Conservation (phyloP, 2,113 vertebrate species). For the Gasterosteus aculeatus region DNA sequence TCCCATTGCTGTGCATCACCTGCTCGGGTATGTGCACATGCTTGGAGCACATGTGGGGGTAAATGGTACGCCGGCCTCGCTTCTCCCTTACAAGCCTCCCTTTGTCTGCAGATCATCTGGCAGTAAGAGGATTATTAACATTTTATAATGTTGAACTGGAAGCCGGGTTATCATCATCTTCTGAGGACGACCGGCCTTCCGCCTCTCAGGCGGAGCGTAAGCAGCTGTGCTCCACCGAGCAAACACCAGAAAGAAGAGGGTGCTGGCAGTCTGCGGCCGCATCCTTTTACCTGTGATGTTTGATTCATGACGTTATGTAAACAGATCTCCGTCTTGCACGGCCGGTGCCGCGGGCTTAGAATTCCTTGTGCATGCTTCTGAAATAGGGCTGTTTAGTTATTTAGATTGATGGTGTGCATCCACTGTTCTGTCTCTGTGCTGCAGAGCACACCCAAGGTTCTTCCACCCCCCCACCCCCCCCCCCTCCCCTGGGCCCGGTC, state of each 20-base stretch:
- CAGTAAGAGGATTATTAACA: slow-evolving; percentile 73
- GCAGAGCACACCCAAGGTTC: slow-evolving; percentile 24
- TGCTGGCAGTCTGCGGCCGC: not conserved
- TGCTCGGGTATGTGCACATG: not conserved
- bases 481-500: too few relatives aligned
- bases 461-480: not conserved
- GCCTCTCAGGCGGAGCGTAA: slow-evolving; percentile 37
- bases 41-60: not conserved
- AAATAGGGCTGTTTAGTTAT: slow-evolving; percentile 27
- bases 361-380: slow-evolving; percentile 2
- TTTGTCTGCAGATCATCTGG: slow-evolving; percentile 73
- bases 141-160: slow-evolving; percentile 70
- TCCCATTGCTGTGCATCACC: slow-evolving; percentile 3
- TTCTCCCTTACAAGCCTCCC: slow-evolving; percentile 29
- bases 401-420: slow-evolving; percentile 36
- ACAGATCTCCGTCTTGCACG: not conserved
- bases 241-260: not conserved
- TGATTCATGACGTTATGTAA: slow-evolving; percentile 17
- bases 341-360: slow-evolving; percentile 13
- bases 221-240: not conserved
- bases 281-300: slow-evolving; percentile 29
- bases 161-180: slow-evolving; percentile 44
- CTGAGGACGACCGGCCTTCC: slow-evolving; percentile 12
- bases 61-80: slow-evolving; percentile 15
- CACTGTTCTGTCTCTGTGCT: not conserved